Evolutionary conservation across 2,797 vertebrate species (phyloP), one percentile per base, ranked within the genome.

Genomic region (Enteromius treurensis): DNA sequence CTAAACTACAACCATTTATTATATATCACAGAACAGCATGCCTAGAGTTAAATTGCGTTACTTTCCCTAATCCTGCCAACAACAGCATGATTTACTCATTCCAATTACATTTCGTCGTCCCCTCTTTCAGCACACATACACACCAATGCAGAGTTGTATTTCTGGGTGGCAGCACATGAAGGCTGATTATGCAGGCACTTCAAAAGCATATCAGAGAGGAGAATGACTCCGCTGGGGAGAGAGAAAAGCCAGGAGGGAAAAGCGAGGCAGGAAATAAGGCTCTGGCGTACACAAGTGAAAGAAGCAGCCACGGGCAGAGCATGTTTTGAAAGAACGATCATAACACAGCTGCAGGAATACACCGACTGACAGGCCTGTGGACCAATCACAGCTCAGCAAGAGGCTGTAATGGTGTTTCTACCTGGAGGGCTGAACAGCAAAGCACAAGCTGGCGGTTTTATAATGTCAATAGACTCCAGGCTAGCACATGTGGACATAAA

Each of bases 121-220:
- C 37, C 21, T 60, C 34, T 58, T 42, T 80, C 40, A 62, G 79
- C 84, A 65, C 40, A 69, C 32, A 40, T 29, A 71, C 71, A 79
- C 32, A 71, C 71, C 65, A 13, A 80, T 32, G 64, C 45, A 73
- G 15, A 71, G 53, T 85, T 79, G 45, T 85, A 85, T 85, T 85
- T 85, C 64, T 87, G 80, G 82, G 71, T 42, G 51, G 40, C 9
- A 62, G 70, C 85, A 84, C 76, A 80, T 84, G 76, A 85, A 81
- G 79, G 62, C 74, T 87, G 81, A 84, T 87, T 84, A 86, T 80
- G 71, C 80, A 32, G 80, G 51, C 34, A 83, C 82, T 82, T 84
- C 82, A 86, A 77, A 79, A 81, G 82, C 82, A 76, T 64, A 79
- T 79, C 80, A 82, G 49, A 78, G 68, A 75, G 74, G 69, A 79